Percentiles rank a stretch among this genome's conserved stretches.
Conservation (phyloP, 2,797 vertebrate genomes). For the Huso huso region DNA sequence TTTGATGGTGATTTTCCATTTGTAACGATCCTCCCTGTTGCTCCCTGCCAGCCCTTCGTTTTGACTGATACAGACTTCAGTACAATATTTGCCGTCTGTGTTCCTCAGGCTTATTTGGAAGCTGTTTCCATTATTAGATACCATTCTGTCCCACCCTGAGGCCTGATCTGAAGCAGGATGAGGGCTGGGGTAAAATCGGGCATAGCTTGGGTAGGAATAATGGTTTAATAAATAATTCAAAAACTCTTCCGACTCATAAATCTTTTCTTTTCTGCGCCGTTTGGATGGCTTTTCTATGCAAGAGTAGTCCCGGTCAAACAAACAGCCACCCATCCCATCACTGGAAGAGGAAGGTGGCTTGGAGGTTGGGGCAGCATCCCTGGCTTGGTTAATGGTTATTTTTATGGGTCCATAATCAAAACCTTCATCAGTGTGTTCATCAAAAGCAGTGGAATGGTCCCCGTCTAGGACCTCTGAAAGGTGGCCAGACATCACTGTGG, state of each 20-base stretch:
- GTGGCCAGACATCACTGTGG: too few relatives aligned
- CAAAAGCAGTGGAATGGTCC: background rate
- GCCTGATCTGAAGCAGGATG: background rate
- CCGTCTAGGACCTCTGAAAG: too few relatives aligned
- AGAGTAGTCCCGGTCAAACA: background rate
- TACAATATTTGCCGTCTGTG: constrained; percentile 8
- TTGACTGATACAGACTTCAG: constrained; percentile 13
- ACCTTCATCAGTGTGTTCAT: background rate
- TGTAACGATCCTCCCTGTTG: constrained; percentile 12
- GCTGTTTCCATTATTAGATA: constrained; percentile 16
- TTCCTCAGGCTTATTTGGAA: constrained; percentile 19
- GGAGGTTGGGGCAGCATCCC: constrained; percentile 4
- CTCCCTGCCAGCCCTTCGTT: constrained; percentile 5
- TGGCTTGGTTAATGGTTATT: constrained; percentile 11
- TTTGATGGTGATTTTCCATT: constrained; percentile 22
- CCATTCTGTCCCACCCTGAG: constrained; percentile 15
- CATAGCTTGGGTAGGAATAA: constrained; percentile 49
- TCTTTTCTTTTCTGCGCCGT: constrained; percentile 33
- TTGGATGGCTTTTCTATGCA: background rate
- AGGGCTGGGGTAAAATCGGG: constrained; percentile 34
- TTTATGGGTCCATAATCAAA: constrained; percentile 6
- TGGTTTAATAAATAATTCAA: constrained; percentile 63
- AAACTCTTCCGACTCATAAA: constrained; percentile 66
- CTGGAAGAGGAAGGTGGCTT: background rate
- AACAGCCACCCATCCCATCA: background rate